Percentiles rank a stretch among this genome's conserved stretches.
These are phyloP conservation scores for Eupeodes latifasciatus DNA, from an alignment of 2,888 invertebrate species.

Conservation along the genomic window DNA sequence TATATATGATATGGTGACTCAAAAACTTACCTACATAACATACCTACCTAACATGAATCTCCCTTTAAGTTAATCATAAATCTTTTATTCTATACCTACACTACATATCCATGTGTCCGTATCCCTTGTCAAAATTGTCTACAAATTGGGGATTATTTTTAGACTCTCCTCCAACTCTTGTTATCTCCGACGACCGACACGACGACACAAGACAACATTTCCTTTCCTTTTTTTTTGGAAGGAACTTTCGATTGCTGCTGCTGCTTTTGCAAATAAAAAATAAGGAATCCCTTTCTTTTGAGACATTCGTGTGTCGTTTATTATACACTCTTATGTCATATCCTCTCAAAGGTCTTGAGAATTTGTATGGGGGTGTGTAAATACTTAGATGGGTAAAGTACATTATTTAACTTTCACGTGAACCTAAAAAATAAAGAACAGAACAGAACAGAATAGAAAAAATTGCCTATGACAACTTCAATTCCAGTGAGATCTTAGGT, in stretches of 20 bases:
- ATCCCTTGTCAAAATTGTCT: slow-evolving; percentile 28
- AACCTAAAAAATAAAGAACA: neutral
- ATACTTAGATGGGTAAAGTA: neutral
- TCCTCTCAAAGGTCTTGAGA: neutral
- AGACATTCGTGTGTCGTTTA: slow-evolving; percentile 5
- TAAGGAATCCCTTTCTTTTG: slow-evolving; percentile 14
- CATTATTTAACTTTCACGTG: slow-evolving; percentile 19
- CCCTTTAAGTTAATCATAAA: slow-evolving; percentile 21
- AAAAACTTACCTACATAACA: neutral
- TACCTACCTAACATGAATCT: neutral
- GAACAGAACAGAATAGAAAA: neutral
- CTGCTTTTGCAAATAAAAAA: neutral
- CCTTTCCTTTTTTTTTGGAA: neutral
- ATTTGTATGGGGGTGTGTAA: neutral
- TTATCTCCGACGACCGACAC: neutral
- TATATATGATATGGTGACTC: neutral
- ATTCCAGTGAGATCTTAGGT: slow-evolving; percentile 3
- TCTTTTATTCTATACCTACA: neutral
- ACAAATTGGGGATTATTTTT: slow-evolving; percentile 30
- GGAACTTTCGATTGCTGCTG: slow-evolving; percentile 13
- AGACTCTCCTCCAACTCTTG: neutral
- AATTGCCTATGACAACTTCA: slow-evolving; percentile 35
- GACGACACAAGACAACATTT: neutral
- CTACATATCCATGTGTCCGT: neutral
- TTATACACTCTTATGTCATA: neutral